A percentile compares a stretch with the other conserved stretches of the same genome.
phyloP scores from a whole-genome alignment of 2,113 vertebrate genomes.

The Equus quagga region DNA sequence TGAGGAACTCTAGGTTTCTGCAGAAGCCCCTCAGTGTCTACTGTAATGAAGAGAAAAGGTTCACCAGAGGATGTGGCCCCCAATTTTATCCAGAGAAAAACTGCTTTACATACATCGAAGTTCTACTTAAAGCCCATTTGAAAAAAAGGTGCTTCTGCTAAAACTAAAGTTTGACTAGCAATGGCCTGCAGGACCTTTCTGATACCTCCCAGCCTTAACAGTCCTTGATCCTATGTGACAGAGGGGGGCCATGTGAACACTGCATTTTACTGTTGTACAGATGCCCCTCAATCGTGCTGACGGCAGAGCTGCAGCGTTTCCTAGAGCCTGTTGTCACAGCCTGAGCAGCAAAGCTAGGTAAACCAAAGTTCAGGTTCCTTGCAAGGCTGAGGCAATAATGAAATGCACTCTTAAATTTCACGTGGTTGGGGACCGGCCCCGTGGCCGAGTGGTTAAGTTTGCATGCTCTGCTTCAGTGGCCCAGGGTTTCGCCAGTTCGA shows the following conservation, averaged over 20 bases:
- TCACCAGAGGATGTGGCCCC: not conserved
- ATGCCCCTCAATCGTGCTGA: not conserved
- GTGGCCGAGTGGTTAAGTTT: too few relatives aligned
- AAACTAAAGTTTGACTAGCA: slow-evolving; percentile 16
- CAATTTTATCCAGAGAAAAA: slow-evolving; percentile 36
- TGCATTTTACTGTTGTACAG: slow-evolving; percentile 1
- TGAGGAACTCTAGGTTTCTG: slow-evolving; percentile 21
- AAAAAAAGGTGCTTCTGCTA: not conserved
- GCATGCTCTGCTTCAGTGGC: too few relatives aligned
- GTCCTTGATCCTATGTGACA: not conserved
- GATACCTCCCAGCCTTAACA: not conserved
- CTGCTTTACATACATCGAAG: not conserved
- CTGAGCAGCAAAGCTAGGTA: not conserved
- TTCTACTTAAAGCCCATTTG: not conserved
- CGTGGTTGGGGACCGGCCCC: not conserved
- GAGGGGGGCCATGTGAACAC: not conserved
- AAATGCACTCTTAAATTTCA: slow-evolving; percentile 39
- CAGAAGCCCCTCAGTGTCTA: not conserved
- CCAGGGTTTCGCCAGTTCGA: too few relatives aligned
- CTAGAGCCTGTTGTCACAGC: not conserved
- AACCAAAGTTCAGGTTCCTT: not conserved
- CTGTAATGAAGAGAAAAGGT: not conserved
- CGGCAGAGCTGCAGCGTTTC: not conserved
- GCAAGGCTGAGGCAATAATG: not conserved
- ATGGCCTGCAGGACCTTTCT: not conserved